Percentiles rank a stretch among this genome's conserved stretches.
These are phyloP conservation scores for Protodeltote pygarga DNA, from an alignment of 2,888 invertebrate genomes.

Conservation along the genomic window DNA sequence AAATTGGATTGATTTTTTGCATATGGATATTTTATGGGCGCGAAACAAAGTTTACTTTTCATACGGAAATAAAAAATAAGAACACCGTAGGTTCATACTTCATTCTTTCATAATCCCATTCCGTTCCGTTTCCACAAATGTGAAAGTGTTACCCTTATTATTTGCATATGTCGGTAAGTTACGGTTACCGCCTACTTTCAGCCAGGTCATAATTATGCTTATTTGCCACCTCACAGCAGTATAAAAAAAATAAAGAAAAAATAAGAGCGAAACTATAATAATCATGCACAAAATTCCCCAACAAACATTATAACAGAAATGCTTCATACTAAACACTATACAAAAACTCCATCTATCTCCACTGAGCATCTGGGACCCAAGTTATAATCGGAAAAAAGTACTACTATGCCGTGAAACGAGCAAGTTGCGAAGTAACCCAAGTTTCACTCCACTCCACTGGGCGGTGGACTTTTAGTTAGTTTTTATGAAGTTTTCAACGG, in stretches of 20 bases:
- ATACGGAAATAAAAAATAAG: too few relatives aligned
- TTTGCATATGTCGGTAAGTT: neutral
- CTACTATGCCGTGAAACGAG: slow-evolving; percentile 32
- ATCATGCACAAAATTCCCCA: neutral
- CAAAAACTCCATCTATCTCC: slow-evolving; percentile 26
- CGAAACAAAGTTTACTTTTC: too few relatives aligned
- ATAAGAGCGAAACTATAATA: neutral
- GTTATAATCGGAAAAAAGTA: slow-evolving; percentile 51
- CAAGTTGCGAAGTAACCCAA: slow-evolving; percentile 46
- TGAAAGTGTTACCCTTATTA: too few relatives aligned
- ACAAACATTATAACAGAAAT: slow-evolving; percentile 13
- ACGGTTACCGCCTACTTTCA: too few relatives aligned
- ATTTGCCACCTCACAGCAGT: too few relatives aligned
- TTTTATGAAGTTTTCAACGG: slow-evolving; percentile 50
- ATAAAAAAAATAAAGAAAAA: neutral
- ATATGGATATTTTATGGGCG: too few relatives aligned
- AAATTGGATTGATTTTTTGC: too few relatives aligned
- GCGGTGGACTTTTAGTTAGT: slow-evolving; percentile 47
- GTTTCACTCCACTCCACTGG: slow-evolving; percentile 43
- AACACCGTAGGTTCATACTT: too few relatives aligned
- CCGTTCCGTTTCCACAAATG: too few relatives aligned
- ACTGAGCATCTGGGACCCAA: slow-evolving; percentile 37
- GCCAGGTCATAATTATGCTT: too few relatives aligned
- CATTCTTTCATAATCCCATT: too few relatives aligned
- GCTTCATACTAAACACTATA: slow-evolving; percentile 30